Evolutionary conservation across 1,140 invertebrate species (phyloP).

Genomic region (Euwallacea similis): DNA sequence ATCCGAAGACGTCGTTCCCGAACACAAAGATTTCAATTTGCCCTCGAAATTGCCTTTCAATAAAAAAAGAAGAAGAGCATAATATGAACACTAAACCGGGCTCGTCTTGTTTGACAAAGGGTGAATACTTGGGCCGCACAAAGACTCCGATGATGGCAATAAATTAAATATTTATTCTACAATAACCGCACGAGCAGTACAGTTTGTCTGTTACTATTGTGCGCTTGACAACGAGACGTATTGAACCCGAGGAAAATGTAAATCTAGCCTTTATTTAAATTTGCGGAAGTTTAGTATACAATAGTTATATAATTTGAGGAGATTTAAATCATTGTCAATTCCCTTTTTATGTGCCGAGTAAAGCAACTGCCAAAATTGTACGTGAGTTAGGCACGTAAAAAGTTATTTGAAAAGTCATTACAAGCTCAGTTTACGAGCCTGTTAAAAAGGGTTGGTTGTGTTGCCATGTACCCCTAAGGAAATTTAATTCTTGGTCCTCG

Average conservation of each 20-base stretch:
- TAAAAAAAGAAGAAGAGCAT: conserved; percentile 47
- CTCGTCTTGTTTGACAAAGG: conserved; percentile 41
- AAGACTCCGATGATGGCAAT: background rate
- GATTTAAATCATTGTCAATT: background rate
- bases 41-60: conserved; percentile 54
- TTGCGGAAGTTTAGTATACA: background rate
- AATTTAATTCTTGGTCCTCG: too few relatives aligned
- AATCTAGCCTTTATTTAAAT: conserved; percentile 1
- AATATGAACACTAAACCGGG: conserved; percentile 50
- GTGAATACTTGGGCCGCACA: conserved; percentile 23
- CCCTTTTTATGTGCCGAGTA: too few relatives aligned
- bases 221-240: too few relatives aligned
- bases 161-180: background rate
- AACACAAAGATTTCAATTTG: conserved; percentile 56
- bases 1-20: conserved; percentile 46
- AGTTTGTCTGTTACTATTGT: too few relatives aligned
- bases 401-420: too few relatives aligned
- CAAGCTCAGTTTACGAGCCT: too few relatives aligned
- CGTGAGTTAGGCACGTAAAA: too few relatives aligned
- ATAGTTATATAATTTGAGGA: background rate
- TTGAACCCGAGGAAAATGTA: background rate
- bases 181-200: background rate
- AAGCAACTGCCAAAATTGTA: too few relatives aligned
- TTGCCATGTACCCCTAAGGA: too few relatives aligned
- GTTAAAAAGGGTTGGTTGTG: too few relatives aligned